Base-by-base conservation (phyloP, 2,888 invertebrate genomes). In the Pseudococcus jackbeardsleyi region DNA sequence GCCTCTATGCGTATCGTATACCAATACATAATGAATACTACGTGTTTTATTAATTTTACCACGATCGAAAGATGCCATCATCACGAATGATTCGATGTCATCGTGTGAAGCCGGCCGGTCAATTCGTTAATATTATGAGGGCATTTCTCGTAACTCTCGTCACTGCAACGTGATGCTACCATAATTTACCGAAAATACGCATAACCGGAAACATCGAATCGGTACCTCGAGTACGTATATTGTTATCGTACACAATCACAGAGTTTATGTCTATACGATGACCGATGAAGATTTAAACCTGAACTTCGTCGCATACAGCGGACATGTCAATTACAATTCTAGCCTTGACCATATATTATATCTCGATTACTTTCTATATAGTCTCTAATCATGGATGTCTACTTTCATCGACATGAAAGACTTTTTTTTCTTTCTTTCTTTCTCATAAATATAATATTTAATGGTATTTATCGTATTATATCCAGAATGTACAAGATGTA, bases 331-430 rank as follows among this genome's bases (percentile, higher is more conserved):
- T 82, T 82, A 39, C 79, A 15, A 42, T 46, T 82, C 33, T 82
- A 82, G 79, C 79, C 79, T 82, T 82, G 79, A 82, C 79, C 79
- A 82, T 82, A 42, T 82, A 82, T 46, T 9, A 15, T 39, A 77
- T n/a, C 79, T 82, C 19, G 79, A 33, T 46, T 46, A 39, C 79
- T 82, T 82, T 82, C 79, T 82, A 72, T 33, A 72, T 17, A 82
- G 79, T 46, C 46, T 19, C 79, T 19, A 46, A 82, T 82, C 39
- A 82, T 33, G 19, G 79, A 46, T 82, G 33, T 33, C 79, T 46
- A 82, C 79, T 82, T 82, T 82, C 79, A 82, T 82, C 79, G 46
- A 82, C 46, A n/a, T 82, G 46, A 46, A 46, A 82, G 79, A 82
- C n/a, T 82, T 82, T 46, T 82, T 77, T 77, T 39, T 15, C 54